Evolutionary conservation across 2,797 vertebrate species (phyloP), one percentile per base, ranked within the genome.

Genomic region (Catharus ustulatus): DNA sequence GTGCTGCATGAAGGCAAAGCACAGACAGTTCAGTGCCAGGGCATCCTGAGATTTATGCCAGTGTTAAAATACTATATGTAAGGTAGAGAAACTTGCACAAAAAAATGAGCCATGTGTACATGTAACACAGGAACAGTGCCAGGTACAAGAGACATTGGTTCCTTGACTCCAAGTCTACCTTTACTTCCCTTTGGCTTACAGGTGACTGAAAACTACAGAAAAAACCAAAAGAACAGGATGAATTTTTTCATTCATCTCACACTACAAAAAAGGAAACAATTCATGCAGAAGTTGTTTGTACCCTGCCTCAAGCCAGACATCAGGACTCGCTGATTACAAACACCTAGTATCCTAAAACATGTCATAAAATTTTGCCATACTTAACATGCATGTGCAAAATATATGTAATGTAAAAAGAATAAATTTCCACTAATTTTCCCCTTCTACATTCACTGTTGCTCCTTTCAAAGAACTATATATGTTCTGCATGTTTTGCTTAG

Each of bases 161-260:
- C 32, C 52, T 79, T 89, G 59, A 82, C 43, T 11, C 26, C 30
- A 48, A 5, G 11, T 48, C 49, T 79, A 49, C 36, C n/a, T n/a
- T n/a, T n/a, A n/a, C 24, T 88, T 87, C 58, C 36, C 61, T 91
- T 87, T 86, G 90, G 62, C 76, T 84, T 90, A 90, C 76, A 84
- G 48, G 32, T 91, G 78, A 54, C 67, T 75, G 75, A 94, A 94
- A 89, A 36, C 13, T 68, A 30, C 22, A 54, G 30, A 93, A 72
- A 29, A 38, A 71, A 94, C 58, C 45, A 87, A 76, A 94, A 49
- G 34, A 79, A 46, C 22, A 67, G 32, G 18, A 16, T 71, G 76
- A 82, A 87, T 51, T 30, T 69, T 62, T 74, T 90, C 17, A 40
- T 92, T 51, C 51, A 59, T 40, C 19, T 93, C 43, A 63, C 13